Evolutionary conservation across 2,113 vertebrate species (phyloP).

Genomic region (Chrysochloris asiatica): DNA sequence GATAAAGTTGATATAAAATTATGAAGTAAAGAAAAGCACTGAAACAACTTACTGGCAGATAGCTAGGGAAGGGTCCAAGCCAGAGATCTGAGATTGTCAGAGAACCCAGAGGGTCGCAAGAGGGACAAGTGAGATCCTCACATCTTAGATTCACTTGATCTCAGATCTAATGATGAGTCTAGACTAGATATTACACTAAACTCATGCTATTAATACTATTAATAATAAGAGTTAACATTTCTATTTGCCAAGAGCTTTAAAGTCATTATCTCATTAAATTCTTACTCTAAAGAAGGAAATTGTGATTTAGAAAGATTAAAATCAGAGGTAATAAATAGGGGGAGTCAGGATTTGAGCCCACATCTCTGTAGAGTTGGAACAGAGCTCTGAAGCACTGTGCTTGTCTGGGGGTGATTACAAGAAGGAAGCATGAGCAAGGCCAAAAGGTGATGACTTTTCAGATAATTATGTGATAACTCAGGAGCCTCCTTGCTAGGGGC

Average conservation of each 20-base stretch:
- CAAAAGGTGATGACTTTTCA: background rate
- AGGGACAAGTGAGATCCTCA: background rate
- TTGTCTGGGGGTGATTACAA: background rate
- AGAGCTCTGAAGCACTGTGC: background rate
- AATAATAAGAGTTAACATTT: background rate
- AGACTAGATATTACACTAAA: background rate
- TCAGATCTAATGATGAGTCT: background rate
- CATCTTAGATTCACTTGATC: background rate
- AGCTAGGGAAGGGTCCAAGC: background rate
- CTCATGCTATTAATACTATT: background rate
- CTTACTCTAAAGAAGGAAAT: background rate
- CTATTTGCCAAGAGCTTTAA: slow-evolving; percentile 17
- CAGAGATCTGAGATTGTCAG: background rate
- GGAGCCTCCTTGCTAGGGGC: background rate
- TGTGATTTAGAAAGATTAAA: slow-evolving; percentile 31
- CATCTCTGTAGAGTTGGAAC: background rate
- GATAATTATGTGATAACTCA: slow-evolving; percentile 23
- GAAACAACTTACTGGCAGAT: background rate
- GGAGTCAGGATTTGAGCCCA: background rate
- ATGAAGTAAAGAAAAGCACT: background rate
- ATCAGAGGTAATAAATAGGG: background rate
- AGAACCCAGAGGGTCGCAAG: background rate
- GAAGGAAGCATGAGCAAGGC: background rate
- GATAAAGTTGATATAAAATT: background rate
- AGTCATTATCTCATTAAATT: background rate